Evolutionary conservation across 2,888 invertebrate species (phyloP).

Genomic region (Penaeus monodon): DNA sequence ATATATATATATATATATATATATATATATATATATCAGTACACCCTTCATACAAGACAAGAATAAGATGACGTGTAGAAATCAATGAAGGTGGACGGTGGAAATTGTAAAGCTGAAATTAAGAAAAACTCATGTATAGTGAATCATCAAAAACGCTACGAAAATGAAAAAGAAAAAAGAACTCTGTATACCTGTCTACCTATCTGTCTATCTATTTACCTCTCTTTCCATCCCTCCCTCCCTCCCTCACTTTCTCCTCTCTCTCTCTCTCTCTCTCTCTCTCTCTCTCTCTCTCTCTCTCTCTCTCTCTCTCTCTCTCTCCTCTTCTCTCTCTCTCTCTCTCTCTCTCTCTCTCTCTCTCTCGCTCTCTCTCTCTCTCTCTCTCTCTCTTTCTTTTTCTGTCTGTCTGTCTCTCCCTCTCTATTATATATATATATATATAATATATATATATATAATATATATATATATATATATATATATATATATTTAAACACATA

Average conservation of each 20-base stretch:
- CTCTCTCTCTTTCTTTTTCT: not conserved
- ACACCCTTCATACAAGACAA: no score
- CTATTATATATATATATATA: no score
- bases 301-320: no score
- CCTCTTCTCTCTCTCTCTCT: not conserved
- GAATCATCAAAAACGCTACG: no score
- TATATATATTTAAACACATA: no score
- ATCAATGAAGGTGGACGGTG: no score
- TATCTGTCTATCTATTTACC: not conserved
- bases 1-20: no score
- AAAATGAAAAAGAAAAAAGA: constrained; percentile 3
- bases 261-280: not conserved
- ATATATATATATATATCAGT: no score
- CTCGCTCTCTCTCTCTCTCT: not conserved
- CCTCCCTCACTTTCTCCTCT: no score
- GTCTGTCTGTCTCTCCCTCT: not conserved
- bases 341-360: not conserved
- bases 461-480: not conserved
- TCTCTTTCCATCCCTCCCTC: not conserved
- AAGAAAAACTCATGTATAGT: no score
- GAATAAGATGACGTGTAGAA: no score
- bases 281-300: not conserved
- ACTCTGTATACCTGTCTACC: not conserved
- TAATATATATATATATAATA: not conserved
- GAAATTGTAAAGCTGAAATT: no score